Evolutionary conservation across 53 echinoderm and acorn worm species (phyloP), one percentile per base, ranked within the genome.

Genomic region (Actinopyga echinites): DNA sequence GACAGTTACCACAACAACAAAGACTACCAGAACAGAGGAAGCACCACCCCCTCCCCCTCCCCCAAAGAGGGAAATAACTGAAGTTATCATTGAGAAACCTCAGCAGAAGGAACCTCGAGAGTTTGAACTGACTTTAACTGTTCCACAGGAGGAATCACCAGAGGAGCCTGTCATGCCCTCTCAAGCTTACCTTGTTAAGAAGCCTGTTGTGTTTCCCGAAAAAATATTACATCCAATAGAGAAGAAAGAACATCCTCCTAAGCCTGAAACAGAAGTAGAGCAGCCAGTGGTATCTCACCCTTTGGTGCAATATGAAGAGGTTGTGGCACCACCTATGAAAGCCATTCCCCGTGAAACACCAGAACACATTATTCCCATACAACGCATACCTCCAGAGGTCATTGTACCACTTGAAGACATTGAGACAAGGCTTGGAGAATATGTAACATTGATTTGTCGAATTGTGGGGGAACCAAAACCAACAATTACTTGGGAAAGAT

Each of bases 381-480:
- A 85, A 78, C 32, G 33, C 12, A 30, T 69, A 52, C 79, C 87
- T 26, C 96, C 96, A 57, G 75, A 90, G 59, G 89, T 95, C 23
- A 33, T 95, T 1, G 75, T 31, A 74, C 83, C 91, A 33, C 84
- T 92, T 31, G 73, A 90, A 31, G 91, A 89, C 71, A 83, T 94
- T 64, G 91, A 92, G 21, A 86, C 90, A 13, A 60, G 61, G 28
- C 25, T 84, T 79, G 94, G 97, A 63, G 87, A 92, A 43, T 80
- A 88, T 21, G 92, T 87, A 8, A 82, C 82, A 4, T 80, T 94
- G 25, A 89, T 88, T 55, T 93, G 97, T 73, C 86, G 88, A 83
- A 88, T 97, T 20, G 58, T 82, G 30, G 97, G 97, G 54, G 68
- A 92, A 42, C 97, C 94, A 43, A 82, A 54, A 77, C 97, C 97